Conservation (phyloP, 2,888 invertebrate genomes). For the Thalpophila matura region DNA sequence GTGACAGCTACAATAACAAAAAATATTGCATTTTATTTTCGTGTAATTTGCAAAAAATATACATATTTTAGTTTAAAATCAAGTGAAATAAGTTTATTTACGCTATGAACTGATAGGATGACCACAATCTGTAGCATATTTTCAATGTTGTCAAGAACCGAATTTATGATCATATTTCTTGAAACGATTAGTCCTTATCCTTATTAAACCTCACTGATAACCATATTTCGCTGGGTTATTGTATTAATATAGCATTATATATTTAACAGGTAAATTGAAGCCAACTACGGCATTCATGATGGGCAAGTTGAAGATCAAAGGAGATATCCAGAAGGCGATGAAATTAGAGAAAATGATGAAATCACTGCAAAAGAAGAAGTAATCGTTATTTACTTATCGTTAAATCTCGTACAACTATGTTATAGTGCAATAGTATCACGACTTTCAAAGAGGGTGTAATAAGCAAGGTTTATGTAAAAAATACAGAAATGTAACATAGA, state of each 20-base stretch:
- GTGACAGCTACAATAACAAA: too few species aligned
- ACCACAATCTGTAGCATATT: too few species aligned
- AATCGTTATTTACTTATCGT: conserved; percentile 48
- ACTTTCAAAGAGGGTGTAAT: conserved; percentile 15
- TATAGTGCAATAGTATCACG: conserved; percentile 43
- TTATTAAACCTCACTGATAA: too few species aligned
- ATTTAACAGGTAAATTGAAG: conserved; percentile 94
- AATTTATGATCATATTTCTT: too few species aligned
- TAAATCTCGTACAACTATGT: conserved; percentile 16
- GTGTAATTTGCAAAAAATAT: too few species aligned
- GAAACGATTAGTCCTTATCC: too few species aligned
- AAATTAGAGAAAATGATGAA: conserved; percentile 97
- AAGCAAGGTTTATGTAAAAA: conserved; percentile 21
- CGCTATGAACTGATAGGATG: too few species aligned
- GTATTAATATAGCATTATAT: neutral
- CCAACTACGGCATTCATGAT: conserved; percentile 98
- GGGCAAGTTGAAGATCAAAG: conserved; percentile 98
- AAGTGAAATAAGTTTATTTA: too few species aligned
- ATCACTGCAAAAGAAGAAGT: conserved; percentile 92
- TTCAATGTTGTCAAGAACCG: too few species aligned
- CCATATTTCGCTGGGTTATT: neutral
- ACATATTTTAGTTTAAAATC: too few species aligned
- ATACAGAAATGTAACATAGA: conserved; percentile 26
- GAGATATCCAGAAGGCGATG: conserved; percentile 98
- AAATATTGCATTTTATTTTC: too few species aligned